phyloP scores from a whole-genome alignment of 2,797 vertebrate genomes.

The Lindbergichthys nudifrons region DNA sequence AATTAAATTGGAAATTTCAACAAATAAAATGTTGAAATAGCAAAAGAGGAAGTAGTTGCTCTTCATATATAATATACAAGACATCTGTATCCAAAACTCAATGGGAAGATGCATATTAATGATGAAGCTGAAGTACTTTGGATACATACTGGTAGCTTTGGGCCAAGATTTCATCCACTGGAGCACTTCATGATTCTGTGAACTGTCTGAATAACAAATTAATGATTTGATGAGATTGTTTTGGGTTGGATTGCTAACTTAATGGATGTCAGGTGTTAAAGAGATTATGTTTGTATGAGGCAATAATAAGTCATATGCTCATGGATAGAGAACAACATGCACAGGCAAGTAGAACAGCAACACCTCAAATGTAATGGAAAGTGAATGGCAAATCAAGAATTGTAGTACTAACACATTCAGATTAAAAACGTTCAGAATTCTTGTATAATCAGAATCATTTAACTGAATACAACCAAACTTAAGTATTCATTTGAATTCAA shows the following conservation, averaged over 20 bases:
- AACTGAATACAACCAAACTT: constrained; percentile 49
- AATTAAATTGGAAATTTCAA: neutral
- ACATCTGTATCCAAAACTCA: constrained; percentile 25
- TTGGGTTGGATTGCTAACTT: constrained; percentile 63
- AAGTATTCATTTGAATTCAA: neutral
- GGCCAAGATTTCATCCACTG: constrained; percentile 92
- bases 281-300: constrained; percentile 50
- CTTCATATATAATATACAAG: constrained; percentile 24
- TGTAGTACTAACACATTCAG: constrained; percentile 17
- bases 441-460: constrained; percentile 46
- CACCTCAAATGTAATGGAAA: neutral
- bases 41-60: constrained; percentile 14
- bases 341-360: constrained; percentile 6
- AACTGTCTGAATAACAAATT: constrained; percentile 90
- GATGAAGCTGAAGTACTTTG: constrained; percentile 69
- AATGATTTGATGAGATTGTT: constrained; percentile 81
- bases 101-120: constrained; percentile 57
- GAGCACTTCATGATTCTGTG: constrained; percentile 89
- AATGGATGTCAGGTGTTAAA: constrained; percentile 61
- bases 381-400: constrained; percentile 48
- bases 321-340: constrained; percentile 51
- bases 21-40: neutral
- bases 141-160: constrained; percentile 89
- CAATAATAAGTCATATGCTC: constrained; percentile 31
- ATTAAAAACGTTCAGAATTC: constrained; percentile 30